Conservation (phyloP, 2,888 invertebrate species). For the Nomada ruficornis region DNA sequence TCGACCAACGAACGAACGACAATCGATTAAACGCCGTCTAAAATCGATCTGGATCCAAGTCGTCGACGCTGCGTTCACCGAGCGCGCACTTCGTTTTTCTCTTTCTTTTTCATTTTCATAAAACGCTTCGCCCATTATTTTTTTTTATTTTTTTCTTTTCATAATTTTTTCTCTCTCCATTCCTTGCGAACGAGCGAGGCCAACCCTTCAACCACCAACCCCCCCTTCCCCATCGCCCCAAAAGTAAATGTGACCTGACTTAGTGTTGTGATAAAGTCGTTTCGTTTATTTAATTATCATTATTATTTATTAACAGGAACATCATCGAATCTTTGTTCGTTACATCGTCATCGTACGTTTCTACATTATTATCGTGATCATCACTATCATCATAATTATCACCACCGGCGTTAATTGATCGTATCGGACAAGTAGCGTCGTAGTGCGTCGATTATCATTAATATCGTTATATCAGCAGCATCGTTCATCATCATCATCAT, state of each 20-base stretch:
- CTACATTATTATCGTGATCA: conserved; percentile 65
- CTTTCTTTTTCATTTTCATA: background rate
- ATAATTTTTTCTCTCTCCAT: background rate
- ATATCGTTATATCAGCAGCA: conserved; percentile 47
- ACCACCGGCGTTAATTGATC: conserved; percentile 68
- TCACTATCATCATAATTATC: conserved; percentile 68
- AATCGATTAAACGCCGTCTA: conserved; percentile 34
- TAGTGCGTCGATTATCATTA: conserved; percentile 50
- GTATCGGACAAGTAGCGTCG: conserved; percentile 58
- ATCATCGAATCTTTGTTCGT: conserved; percentile 83
- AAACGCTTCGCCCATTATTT: no score
- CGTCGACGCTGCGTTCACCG: conserved; percentile 20
- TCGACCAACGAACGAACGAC: conserved; percentile 28
- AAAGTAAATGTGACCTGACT: conserved; percentile 76
- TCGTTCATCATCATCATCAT: conserved; percentile 68
- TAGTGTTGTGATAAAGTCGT: conserved; percentile 74
- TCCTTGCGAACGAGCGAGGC: conserved; percentile 47
- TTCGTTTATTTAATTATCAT: conserved; percentile 76
- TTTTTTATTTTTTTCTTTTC: background rate
- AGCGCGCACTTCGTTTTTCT: background rate
- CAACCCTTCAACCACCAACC: background rate
- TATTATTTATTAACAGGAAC: conserved; percentile 83
- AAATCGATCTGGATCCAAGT: conserved; percentile 42
- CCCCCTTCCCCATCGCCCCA: background rate
- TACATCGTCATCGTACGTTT: conserved; percentile 71